A percentile compares a stretch with the other conserved stretches of the same genome.
Evolutionary conservation across 2,888 invertebrate species (phyloP).

Genomic region (Cryptocheilus praepositus): DNA sequence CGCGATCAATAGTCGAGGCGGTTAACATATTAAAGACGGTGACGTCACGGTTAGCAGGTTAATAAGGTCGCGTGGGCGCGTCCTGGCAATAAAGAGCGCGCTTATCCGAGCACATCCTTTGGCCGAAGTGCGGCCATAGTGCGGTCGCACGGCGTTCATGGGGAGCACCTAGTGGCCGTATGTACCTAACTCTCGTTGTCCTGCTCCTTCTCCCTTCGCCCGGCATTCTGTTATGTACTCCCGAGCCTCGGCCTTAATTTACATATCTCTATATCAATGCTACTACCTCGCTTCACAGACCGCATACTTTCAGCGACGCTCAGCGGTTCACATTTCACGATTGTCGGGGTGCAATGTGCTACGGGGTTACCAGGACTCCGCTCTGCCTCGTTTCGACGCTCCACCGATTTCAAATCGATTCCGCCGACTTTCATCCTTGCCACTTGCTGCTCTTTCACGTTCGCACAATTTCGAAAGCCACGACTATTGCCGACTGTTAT

Average conservation of each 20-base stretch:
- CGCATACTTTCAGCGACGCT: slow-evolving; percentile 49
- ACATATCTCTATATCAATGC: slow-evolving; percentile 65
- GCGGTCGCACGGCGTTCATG: slow-evolving; percentile 10
- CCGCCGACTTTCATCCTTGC: background rate
- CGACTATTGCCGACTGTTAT: too few species aligned
- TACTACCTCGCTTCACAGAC: slow-evolving; percentile 49
- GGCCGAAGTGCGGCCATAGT: slow-evolving; percentile 30
- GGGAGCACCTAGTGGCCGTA: slow-evolving; percentile 36
- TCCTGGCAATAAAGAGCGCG: slow-evolving; percentile 51
- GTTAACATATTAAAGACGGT: slow-evolving; percentile 42
- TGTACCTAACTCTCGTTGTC: background rate
- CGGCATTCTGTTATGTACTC: slow-evolving; percentile 43
- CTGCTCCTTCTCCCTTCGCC: slow-evolving; percentile 12
- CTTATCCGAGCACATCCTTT: slow-evolving; percentile 54
- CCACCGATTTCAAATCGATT: background rate
- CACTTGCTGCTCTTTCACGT: too few species aligned
- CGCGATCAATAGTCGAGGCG: slow-evolving; percentile 2
- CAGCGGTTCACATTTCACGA: slow-evolving; percentile 57
- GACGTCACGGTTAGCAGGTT: slow-evolving; percentile 57
- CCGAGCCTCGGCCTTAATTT: slow-evolving; percentile 51
- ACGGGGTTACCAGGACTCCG: slow-evolving; percentile 22
- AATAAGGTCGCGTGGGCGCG: slow-evolving; percentile 60
- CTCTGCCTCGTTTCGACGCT: slow-evolving; percentile 10
- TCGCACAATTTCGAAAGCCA: too few species aligned
- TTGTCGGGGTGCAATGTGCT: slow-evolving; percentile 16